phyloP scores from a whole-genome alignment of 2,797 vertebrate species.

The Oreochromis grahami region DNA sequence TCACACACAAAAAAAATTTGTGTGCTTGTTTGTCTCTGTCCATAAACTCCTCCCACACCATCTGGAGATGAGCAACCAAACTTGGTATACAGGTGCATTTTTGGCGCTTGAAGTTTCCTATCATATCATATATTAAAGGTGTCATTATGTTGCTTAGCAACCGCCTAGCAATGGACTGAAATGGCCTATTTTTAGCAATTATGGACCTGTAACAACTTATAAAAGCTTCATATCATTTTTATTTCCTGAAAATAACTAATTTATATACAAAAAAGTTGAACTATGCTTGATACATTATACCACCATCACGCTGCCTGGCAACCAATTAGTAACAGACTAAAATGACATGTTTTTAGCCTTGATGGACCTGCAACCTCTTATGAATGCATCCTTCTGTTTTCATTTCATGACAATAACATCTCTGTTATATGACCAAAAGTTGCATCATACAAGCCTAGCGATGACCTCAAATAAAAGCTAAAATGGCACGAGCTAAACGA shows the following conservation, averaged over 20 bases:
- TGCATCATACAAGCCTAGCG: not conserved
- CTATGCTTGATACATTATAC: not conserved
- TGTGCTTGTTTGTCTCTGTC: not conserved
- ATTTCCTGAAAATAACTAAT: not conserved
- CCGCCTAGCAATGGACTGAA: not conserved
- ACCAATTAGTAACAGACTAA: not conserved
- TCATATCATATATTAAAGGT: not conserved
- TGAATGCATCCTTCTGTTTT: rapidly evolving
- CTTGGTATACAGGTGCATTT: not conserved
- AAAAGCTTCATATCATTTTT: not conserved
- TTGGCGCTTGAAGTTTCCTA: not conserved
- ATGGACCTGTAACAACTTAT: not conserved
- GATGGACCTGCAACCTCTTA: not conserved
- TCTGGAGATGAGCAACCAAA: not conserved
- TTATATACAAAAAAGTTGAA: not conserved
- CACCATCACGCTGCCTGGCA: not conserved
- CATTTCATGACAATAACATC: not conserved
- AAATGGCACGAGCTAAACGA: not conserved
- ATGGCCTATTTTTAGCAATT: not conserved
- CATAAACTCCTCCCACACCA: not conserved
- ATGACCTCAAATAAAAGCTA: not conserved
- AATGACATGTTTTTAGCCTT: not conserved
- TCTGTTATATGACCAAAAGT: not conserved
- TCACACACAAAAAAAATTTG: not conserved
- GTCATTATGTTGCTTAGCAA: not conserved